Percentiles rank a stretch among this genome's conserved stretches.
Evolutionary conservation across 2,888 invertebrate species (phyloP).

Genomic region (Epistrophe grossulariae): DNA sequence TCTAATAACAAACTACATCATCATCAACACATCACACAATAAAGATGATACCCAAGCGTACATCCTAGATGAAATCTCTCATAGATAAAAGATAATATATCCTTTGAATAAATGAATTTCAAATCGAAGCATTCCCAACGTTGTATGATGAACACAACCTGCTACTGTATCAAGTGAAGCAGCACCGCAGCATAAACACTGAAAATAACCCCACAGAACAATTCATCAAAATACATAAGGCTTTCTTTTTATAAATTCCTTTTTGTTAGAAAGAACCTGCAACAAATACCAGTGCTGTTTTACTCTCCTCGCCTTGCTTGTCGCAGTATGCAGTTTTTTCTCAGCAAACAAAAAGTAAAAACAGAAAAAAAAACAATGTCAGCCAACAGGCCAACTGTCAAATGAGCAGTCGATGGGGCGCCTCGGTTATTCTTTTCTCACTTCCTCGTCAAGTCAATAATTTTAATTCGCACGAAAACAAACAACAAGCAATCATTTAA

Average conservation of each 20-base stretch:
- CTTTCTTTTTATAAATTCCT: not conserved
- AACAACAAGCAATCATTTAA: not conserved
- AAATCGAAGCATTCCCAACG: constrained; percentile 45
- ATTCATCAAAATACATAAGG: constrained; percentile 46
- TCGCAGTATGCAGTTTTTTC: constrained; percentile 58
- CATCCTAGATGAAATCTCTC: constrained; percentile 13
- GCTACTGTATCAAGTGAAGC: constrained; percentile 9
- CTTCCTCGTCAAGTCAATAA: constrained; percentile 42
- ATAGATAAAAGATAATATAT: constrained; percentile 41
- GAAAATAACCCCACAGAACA: constrained; percentile 42
- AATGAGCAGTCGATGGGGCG: constrained; percentile 60
- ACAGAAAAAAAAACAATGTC: constrained; percentile 41
- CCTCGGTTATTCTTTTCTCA: constrained; percentile 21
- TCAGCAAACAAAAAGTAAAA: constrained; percentile 20
- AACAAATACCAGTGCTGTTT: constrained; percentile 6
- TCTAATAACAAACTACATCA: not conserved
- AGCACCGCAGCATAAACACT: not conserved
- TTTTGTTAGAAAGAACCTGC: constrained; percentile 17
- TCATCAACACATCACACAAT: constrained; percentile 12
- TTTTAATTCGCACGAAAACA: constrained; percentile 36
- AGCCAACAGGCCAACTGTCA: constrained; percentile 38
- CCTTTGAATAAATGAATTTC: constrained; percentile 65
- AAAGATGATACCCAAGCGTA: constrained; percentile 25
- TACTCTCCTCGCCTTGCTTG: constrained; percentile 7
- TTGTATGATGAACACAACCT: constrained; percentile 5